These are phyloP conservation scores for Lathronympha strigana DNA, from an alignment of 2,888 invertebrate species.

Conservation along the genomic window DNA sequence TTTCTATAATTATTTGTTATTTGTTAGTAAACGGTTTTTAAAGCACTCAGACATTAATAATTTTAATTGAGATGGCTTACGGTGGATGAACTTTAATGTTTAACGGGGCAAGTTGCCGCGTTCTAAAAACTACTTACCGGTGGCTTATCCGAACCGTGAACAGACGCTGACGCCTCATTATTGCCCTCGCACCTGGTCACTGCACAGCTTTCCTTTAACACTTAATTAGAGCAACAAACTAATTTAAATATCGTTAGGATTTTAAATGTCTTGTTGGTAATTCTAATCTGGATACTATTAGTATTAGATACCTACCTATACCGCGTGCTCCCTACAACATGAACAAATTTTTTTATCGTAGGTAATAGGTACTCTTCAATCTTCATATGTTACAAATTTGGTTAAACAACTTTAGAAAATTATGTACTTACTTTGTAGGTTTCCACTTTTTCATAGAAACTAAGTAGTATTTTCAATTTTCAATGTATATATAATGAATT, in stretches of 20 bases:
- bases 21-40: neutral
- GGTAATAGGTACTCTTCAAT: too few relatives aligned
- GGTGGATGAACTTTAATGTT: constrained; percentile 28
- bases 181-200: constrained; percentile 22
- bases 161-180: constrained; percentile 22
- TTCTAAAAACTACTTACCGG: constrained; percentile 35
- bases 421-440: too few relatives aligned
- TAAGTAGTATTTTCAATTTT: too few relatives aligned
- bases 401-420: too few relatives aligned
- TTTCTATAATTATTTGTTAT: neutral
- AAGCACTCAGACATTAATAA: constrained; percentile 10
- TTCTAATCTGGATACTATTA: too few relatives aligned
- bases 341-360: too few relatives aligned
- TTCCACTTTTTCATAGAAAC: too few relatives aligned
- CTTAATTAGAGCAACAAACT: constrained; percentile 7
- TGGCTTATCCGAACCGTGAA: constrained; percentile 30
- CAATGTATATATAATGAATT: too few relatives aligned
- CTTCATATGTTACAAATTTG: too few relatives aligned
- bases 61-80: constrained; percentile 21
- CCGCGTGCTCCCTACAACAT: too few relatives aligned
- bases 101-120: constrained; percentile 21
- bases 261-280: neutral
- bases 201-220: constrained; percentile 14
- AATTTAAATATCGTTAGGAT: neutral
- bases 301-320: too few relatives aligned